A percentile compares a stretch with the other conserved stretches of the same genome.
phyloP scores from a whole-genome alignment of 2,888 invertebrate species.

The Phoronis australis region DNA sequence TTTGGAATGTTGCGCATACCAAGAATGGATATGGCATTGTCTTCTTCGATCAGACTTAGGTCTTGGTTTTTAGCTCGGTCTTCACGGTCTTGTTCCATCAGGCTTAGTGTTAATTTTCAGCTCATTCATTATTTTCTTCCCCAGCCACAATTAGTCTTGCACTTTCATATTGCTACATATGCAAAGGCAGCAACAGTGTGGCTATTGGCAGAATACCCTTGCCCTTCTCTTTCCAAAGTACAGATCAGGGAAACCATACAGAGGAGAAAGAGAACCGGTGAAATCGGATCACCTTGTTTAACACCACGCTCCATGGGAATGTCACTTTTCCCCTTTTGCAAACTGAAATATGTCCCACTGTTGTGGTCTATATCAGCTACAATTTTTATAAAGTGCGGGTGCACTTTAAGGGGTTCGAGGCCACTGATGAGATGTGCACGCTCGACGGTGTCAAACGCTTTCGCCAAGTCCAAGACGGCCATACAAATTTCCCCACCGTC shows the following conservation, averaged over 20 bases:
- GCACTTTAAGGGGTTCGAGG: neutral
- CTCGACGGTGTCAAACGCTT: neutral
- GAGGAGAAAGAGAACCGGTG: constrained; percentile 5
- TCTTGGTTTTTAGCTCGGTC: neutral
- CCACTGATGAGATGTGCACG: neutral
- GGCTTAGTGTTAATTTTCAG: too few species aligned
- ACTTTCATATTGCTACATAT: neutral
- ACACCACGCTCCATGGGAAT: constrained; percentile 1
- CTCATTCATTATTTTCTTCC: neutral
- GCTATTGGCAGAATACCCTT: neutral
- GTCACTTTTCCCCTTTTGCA: neutral
- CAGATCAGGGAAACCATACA: neutral
- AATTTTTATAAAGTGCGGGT: neutral
- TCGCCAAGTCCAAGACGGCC: neutral
- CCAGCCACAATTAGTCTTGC: neutral
- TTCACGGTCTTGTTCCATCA: neutral
- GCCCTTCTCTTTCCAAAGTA: neutral
- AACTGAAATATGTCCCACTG: neutral
- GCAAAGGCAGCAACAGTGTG: neutral
- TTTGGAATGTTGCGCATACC: too few species aligned
- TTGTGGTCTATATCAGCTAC: neutral
- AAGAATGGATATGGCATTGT: too few species aligned
- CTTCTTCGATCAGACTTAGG: neutral
- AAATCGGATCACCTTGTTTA: constrained; percentile 5
- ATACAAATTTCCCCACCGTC: neutral